Percentiles rank a stretch among this genome's conserved stretches.
phyloP scores from a whole-genome alignment of 2,113 vertebrate genomes.

The Zingel zingel region DNA sequence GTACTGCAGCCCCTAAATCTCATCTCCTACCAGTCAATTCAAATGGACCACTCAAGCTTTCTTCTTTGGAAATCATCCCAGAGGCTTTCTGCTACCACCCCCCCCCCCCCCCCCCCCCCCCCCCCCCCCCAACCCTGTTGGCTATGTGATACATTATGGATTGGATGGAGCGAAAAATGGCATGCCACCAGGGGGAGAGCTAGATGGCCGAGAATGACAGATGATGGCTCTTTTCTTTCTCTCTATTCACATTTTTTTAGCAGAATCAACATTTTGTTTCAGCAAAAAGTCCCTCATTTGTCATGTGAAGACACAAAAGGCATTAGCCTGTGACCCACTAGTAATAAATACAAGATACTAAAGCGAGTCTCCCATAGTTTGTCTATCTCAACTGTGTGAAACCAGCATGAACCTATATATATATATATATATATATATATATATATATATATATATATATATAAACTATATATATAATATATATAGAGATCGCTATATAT shows the following conservation, averaged over 20 bases:
- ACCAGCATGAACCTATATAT: neutral
- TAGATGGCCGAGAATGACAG: neutral
- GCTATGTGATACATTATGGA: slow-evolving; percentile 61
- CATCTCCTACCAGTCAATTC: slow-evolving; percentile 14
- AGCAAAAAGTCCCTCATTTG: neutral
- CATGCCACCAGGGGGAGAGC: slow-evolving; percentile 13
- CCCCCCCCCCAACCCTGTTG: neutral
- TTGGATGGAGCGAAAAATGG: slow-evolving; percentile 45
- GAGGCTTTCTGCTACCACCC: slow-evolving; percentile 14
- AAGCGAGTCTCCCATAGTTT: neutral
- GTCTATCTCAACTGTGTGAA: neutral
- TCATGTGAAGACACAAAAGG: neutral
- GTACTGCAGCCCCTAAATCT: slow-evolving; percentile 20
- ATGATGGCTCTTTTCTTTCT: slow-evolving; percentile 9
- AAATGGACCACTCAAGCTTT: slow-evolving; percentile 29
- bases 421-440: neutral
- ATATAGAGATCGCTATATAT: no score
- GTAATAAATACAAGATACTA: neutral
- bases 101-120: neutral
- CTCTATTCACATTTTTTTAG: neutral
- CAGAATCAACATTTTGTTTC: neutral
- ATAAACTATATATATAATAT: neutral
- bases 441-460: no score
- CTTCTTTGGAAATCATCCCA: slow-evolving; percentile 63
- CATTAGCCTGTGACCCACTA: neutral